Conservation (phyloP, 2,888 invertebrate genomes). For the Eutolmus rufibarbis region DNA sequence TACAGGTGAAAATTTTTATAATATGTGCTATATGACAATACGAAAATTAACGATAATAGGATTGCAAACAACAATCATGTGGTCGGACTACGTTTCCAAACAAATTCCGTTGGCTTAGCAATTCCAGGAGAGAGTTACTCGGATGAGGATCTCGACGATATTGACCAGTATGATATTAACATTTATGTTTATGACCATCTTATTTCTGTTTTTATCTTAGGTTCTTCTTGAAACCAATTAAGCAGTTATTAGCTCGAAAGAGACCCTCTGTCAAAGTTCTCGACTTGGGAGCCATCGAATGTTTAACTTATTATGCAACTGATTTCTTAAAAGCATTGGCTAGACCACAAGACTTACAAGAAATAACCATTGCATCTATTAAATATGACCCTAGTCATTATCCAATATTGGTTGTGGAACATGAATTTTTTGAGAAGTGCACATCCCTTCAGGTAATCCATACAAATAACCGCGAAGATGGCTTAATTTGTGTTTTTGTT, state of each 20-base stretch:
- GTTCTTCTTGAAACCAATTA: constrained; percentile 60
- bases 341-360: constrained; percentile 67
- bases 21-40: neutral
- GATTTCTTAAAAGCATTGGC: constrained; percentile 59
- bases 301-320: constrained; percentile 59
- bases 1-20: constrained; percentile 55
- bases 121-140: constrained; percentile 56
- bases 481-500: neutral
- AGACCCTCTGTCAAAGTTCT: constrained; percentile 56
- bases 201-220: constrained; percentile 49
- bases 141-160: constrained; percentile 57
- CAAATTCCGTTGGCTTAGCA: constrained; percentile 57
- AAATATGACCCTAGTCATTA: constrained; percentile 77
- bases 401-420: constrained; percentile 65
- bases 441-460: constrained; percentile 65
- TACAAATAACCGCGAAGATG: too few species aligned
- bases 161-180: constrained; percentile 57
- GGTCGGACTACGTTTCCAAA: constrained; percentile 59
- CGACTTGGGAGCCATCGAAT: constrained; percentile 61
- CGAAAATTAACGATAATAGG: constrained; percentile 49
- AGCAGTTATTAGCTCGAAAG: constrained; percentile 58
- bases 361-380: constrained; percentile 74
- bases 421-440: constrained; percentile 68
- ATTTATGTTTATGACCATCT: neutral
- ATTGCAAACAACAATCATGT: constrained; percentile 60